Evolutionary conservation across 2,113 vertebrate genomes (phyloP).

Genomic region (Urocynchramus pylzowi): DNA sequence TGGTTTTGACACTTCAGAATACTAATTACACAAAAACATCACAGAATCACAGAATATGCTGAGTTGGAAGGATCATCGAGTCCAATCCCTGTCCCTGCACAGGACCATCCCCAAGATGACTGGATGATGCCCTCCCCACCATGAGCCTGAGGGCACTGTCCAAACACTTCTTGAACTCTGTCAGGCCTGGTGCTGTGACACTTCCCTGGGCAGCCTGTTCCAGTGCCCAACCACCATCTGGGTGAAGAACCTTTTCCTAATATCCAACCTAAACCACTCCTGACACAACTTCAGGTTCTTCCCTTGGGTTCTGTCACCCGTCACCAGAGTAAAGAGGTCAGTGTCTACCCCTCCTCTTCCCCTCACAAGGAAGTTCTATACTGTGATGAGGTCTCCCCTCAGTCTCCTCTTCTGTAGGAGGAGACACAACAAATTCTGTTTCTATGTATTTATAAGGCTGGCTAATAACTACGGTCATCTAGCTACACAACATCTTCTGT

Average conservation of each 20-base stretch:
- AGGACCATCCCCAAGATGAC: background rate
- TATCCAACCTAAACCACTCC: background rate
- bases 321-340: background rate
- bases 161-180: background rate
- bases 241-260: background rate
- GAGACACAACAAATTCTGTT: background rate
- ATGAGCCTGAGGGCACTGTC: background rate
- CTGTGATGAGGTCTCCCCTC: background rate
- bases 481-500: background rate
- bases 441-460: background rate
- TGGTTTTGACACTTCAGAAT: background rate
- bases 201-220: background rate
- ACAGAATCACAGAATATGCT: background rate
- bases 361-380: background rate
- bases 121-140: background rate
- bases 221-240: accelerated
- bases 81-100: background rate
- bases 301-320: too few species aligned
- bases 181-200: background rate
- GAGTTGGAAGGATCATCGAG: background rate
- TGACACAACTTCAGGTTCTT: background rate
- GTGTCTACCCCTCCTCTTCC: background rate
- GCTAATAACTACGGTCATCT: background rate
- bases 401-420: background rate
- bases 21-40: background rate